Evolutionary conservation across 2,113 vertebrate genomes (phyloP).

Genomic region (Deroptyus accipitrinus): DNA sequence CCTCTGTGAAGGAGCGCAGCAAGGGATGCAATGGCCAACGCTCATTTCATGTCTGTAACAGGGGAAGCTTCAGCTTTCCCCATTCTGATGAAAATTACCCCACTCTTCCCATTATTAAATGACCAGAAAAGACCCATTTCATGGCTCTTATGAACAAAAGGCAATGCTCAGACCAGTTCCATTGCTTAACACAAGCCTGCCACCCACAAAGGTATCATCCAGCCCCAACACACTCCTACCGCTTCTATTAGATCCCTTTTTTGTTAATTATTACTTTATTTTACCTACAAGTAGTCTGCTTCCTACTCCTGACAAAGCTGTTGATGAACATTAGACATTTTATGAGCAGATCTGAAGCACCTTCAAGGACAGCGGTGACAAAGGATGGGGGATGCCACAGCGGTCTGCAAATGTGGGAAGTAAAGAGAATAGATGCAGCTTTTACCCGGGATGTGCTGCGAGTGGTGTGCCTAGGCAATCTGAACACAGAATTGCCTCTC

Average conservation of each 20-base stretch:
- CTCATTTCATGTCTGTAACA: fast-evolving
- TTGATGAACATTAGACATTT: not conserved
- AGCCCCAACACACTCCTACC: not conserved
- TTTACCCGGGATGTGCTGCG: fast-evolving
- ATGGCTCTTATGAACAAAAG: not conserved
- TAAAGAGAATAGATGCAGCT: fast-evolving
- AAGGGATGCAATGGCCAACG: fast-evolving
- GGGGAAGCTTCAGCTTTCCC: not conserved
- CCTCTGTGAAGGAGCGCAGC: not conserved
- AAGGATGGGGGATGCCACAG: not conserved
- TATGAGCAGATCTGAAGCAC: not conserved
- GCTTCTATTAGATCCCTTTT: fast-evolving
- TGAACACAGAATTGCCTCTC: not conserved
- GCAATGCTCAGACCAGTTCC: not conserved
- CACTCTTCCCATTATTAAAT: not conserved
- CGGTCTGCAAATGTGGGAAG: not conserved
- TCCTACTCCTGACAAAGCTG: not conserved
- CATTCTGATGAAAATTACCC: not conserved
- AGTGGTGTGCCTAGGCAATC: not conserved
- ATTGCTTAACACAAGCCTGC: not conserved
- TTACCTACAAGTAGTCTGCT: not conserved
- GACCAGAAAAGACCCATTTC: not conserved
- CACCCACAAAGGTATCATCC: not conserved
- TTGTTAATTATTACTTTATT: not conserved
- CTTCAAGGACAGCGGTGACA: not conserved